Conservation (phyloP, 1,140 invertebrate genomes). For the Apocrypta bakeri region DNA sequence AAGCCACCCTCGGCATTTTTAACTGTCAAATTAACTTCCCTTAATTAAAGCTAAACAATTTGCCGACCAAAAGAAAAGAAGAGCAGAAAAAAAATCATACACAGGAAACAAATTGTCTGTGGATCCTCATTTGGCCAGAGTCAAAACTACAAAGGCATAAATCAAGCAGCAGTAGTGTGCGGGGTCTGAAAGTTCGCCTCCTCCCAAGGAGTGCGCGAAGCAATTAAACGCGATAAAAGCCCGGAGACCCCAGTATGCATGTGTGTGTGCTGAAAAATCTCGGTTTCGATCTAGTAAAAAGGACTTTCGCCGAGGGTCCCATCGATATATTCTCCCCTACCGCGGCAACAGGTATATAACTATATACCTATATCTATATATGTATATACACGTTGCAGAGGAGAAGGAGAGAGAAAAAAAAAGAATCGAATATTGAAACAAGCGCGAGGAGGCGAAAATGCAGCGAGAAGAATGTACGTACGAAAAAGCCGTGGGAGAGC, state of each 20-base stretch:
- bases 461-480: no score
- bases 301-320: constrained; percentile 31
- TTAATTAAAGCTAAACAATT: background rate
- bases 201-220: constrained; percentile 1
- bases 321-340: background rate
- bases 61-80: background rate
- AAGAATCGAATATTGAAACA: constrained; percentile 25
- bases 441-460: constrained; percentile 16
- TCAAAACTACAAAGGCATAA: background rate
- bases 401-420: constrained; percentile 15
- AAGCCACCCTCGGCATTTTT: background rate
- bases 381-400: background rate
- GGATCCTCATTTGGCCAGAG: background rate
- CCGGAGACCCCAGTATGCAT: background rate
- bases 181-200: background rate
- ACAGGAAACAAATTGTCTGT: background rate
- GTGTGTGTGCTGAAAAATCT: constrained; percentile 13
- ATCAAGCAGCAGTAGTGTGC: background rate
- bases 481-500: constrained; percentile 59
- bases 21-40: background rate
- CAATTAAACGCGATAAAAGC: constrained; percentile 43
- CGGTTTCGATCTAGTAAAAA: constrained; percentile 31
- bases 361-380: background rate
- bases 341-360: background rate
- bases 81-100: no score